These are phyloP conservation scores for Caenorhabditis plicata DNA, from an alignment of 2,888 invertebrate genomes.

Conservation along the genomic window DNA sequence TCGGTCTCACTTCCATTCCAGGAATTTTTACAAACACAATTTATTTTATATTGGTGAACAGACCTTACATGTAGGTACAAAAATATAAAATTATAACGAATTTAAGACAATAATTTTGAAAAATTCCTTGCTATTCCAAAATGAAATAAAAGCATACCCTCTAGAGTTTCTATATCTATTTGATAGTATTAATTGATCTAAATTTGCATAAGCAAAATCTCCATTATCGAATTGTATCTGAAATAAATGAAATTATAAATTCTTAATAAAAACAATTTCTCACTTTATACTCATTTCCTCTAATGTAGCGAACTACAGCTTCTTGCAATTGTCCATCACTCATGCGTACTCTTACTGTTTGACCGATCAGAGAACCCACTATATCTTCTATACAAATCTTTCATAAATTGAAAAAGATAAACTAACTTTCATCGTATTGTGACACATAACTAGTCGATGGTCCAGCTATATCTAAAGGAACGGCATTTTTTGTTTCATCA, in stretches of 20 bases:
- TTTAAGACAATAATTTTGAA: no score
- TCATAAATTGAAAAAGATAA: neutral
- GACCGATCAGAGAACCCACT: conserved; percentile 11
- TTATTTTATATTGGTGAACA: no score
- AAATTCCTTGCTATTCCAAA: neutral
- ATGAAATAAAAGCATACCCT: neutral
- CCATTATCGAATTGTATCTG: conserved; percentile 50
- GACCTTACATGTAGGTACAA: no score
- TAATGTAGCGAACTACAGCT: conserved; percentile 18
- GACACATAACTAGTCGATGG: conserved; percentile 3
- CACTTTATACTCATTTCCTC: conserved; percentile 18
- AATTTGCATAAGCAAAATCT: conserved; percentile 44
- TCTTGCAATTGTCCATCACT: conserved; percentile 14
- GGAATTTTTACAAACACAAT: no score
- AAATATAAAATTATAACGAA: no score
- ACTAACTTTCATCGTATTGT: conserved; percentile 5
- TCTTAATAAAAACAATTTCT: neutral
- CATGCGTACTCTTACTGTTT: conserved; percentile 20
- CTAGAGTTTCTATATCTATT: conserved; percentile 13
- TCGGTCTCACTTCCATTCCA: no score
- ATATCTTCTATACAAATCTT: conserved; percentile 1
- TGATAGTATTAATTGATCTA: conserved; percentile 37
- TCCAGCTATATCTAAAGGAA: no score
- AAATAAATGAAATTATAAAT: conserved; percentile 1
- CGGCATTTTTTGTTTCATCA: neutral